Evolutionary conservation across 2,888 invertebrate genomes (phyloP), one percentile per base, ranked within the genome.

Genomic region (Agapetus fuscipes): DNA sequence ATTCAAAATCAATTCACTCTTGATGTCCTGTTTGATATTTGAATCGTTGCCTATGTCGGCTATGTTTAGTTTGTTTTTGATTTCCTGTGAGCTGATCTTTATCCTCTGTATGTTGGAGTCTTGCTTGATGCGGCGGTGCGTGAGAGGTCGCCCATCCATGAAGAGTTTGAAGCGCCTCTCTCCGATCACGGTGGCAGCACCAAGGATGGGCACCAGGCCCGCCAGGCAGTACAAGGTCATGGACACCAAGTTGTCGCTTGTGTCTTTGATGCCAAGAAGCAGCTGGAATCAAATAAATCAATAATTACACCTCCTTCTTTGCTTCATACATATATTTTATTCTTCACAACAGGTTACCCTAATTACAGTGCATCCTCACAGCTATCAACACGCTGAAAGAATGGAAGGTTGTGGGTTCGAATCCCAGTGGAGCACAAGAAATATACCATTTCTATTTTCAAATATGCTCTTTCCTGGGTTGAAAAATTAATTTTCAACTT

Each of bases 191-290:
- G 80, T 73, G n/a, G 80, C 73, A 10, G 89, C 83, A 10, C 94
- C 93, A 35, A 90, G 66, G 46, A 91, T 74, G 1, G 88, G 85
- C 15, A 94, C 84, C 40, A 94, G 62, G 53, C 86, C 83, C 40
- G 91, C 88, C 41, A 94, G 61, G 36, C 85, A 83, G 39, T 78
- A 74, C 33, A 94, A 64, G 9, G 91, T 91, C 41, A 80, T 78
- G 16, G 83, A 76, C 1, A 93, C 93, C 44, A 94, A 64, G 37
- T 72, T 71, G 57, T 93, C 88, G 60, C 88, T 84, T 2, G 78
- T 80, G 55, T 94, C 93, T 58, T 87, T 84, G 50, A 94, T 82
- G 3, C 91, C 93, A 24, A 89, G 73, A 26, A 91, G 67, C 35
- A 93, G 62, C 78, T 83, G 62, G 37, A 72, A 72, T 44, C 46